Conservation (phyloP, 2,888 invertebrate species). For the Nycteola revayana region DNA sequence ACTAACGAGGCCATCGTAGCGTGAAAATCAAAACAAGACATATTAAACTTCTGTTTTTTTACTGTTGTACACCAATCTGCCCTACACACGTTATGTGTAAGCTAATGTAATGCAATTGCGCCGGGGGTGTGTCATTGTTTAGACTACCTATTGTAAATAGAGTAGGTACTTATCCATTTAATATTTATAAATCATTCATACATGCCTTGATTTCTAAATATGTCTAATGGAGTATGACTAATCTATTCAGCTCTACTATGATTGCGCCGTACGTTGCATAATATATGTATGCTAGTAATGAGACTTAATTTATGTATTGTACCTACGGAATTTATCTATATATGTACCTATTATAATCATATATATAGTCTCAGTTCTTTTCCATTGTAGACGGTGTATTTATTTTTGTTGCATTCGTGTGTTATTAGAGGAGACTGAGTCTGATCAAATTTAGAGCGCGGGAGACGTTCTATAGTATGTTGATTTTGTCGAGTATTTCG, state of each 20-base stretch:
- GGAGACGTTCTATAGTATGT: no score
- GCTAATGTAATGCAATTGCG: conserved; percentile 30
- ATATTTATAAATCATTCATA: conserved; percentile 34
- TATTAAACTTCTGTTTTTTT: conserved; percentile 7
- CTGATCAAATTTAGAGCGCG: no score
- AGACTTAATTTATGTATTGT: neutral
- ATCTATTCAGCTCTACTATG: conserved; percentile 14
- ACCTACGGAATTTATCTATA: no score
- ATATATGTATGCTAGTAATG: conserved; percentile 1
- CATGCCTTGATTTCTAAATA: conserved; percentile 28
- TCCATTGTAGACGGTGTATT: neutral
- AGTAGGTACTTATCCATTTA: conserved; percentile 24
- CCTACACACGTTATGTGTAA: conserved; percentile 30
- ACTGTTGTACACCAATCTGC: conserved; percentile 19
- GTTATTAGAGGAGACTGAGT: no score
- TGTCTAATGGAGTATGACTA: conserved; percentile 26
- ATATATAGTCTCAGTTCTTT: neutral
- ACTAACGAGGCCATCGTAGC: no score
- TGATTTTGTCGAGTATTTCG: no score
- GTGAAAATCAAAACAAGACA: no score
- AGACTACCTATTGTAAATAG: conserved; percentile 35
- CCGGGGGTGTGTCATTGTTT: conserved; percentile 60
- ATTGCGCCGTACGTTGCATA: conserved; percentile 5
- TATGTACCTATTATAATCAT: no score
- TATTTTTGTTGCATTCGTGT: no score